Evolutionary conservation across 2,888 invertebrate species (phyloP).

Genomic region (Masnerella sp.): DNA sequence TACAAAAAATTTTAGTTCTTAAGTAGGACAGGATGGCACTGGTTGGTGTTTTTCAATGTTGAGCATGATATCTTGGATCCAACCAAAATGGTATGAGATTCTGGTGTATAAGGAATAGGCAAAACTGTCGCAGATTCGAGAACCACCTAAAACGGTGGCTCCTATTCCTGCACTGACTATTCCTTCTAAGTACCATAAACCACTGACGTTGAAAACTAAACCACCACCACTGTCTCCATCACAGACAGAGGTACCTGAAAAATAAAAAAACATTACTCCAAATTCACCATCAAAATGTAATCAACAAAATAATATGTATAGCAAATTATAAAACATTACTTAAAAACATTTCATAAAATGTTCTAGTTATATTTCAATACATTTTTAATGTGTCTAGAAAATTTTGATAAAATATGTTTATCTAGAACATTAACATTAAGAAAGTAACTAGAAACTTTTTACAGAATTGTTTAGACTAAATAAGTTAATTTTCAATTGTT

Average conservation of each 20-base stretch:
- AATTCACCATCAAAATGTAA: too few relatives aligned
- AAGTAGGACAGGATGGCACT: conserved; percentile 58
- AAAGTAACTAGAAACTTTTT: not conserved
- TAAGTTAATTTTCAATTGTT: not conserved
- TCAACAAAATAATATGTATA: too few relatives aligned
- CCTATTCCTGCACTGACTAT: conserved; percentile 77
- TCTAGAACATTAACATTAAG: too few relatives aligned
- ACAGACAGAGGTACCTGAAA: conserved; percentile 77
- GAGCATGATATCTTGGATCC: conserved; percentile 71
- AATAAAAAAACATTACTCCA: not conserved
- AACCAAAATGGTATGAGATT: conserved; percentile 70
- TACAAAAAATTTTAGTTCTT: not conserved
- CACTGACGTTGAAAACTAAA: conserved; percentile 72
- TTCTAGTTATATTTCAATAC: too few relatives aligned
- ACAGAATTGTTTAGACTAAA: not conserved
- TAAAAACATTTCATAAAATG: not conserved
- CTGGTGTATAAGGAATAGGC: conserved; percentile 74
- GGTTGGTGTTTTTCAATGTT: conserved; percentile 61
- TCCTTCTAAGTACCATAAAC: conserved; percentile 77
- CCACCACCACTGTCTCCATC: conserved; percentile 79
- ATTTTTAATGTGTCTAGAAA: too few relatives aligned
- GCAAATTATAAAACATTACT: not conserved
- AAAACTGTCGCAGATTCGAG: conserved; percentile 69
- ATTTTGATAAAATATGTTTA: too few relatives aligned
- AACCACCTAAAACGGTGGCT: conserved; percentile 58